Evolutionary conservation across 2,797 vertebrate species (phyloP).

Genomic region (Coracias cyanogaster): DNA sequence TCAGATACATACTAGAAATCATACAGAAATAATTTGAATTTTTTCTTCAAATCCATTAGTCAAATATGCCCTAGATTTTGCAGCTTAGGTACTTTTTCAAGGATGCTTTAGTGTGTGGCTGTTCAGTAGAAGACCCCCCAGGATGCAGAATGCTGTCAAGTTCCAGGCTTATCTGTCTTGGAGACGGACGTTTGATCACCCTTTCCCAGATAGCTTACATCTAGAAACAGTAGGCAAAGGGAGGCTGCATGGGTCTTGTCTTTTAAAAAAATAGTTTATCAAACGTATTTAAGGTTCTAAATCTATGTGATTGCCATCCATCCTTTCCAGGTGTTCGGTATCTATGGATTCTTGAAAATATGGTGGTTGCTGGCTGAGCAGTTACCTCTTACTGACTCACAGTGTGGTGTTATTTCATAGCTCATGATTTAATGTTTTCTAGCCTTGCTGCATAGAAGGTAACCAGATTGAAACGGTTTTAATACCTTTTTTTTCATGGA

Average conservation of each 20-base stretch:
- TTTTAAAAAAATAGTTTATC: background rate
- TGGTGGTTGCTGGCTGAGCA: background rate
- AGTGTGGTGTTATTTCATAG: background rate
- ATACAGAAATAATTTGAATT: background rate
- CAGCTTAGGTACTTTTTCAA: background rate
- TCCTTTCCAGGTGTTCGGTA: background rate
- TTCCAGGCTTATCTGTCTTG: background rate
- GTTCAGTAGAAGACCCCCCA: background rate
- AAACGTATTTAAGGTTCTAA: background rate
- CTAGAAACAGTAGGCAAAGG: background rate
- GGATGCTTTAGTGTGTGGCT: background rate
- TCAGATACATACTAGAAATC: background rate
- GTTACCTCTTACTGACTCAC: background rate
- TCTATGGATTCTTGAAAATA: conserved; percentile 10
- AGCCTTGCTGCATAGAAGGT: background rate
- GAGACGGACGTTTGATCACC: background rate
- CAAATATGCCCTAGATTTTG: background rate
- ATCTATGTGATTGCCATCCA: background rate
- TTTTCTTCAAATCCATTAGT: background rate
- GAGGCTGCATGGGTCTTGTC: background rate
- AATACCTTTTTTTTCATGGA: background rate
- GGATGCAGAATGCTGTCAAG: background rate
- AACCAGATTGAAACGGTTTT: conserved; percentile 24
- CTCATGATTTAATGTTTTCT: background rate
- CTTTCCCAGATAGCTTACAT: background rate